A percentile compares a stretch with the other conserved stretches of the same genome.
Conservation (phyloP, 1,140 invertebrate species). For the Subanguina moxae region DNA sequence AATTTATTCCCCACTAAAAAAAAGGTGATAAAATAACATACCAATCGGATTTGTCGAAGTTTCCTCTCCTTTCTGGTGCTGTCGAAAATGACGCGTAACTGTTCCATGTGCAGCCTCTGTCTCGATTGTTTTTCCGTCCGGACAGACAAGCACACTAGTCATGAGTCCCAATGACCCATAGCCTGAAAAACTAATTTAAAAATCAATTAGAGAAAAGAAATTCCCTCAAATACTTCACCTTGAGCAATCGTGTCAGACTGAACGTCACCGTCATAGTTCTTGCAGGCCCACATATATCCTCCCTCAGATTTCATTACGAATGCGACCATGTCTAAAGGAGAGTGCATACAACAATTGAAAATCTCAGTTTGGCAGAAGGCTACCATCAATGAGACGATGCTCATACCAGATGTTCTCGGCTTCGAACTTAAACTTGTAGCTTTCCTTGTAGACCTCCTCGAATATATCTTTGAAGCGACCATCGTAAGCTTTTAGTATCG, state of each 20-base stretch:
- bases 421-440: constrained; percentile 82
- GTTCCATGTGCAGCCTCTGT: constrained; percentile 96
- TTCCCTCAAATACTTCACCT: constrained; percentile 72
- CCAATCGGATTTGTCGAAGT: constrained; percentile 63
- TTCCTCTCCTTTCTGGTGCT: constrained; percentile 71
- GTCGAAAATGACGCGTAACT: constrained; percentile 86
- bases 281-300: constrained; percentile 98
- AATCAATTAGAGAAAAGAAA: no score
- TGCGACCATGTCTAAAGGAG: constrained; percentile 82
- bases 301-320: constrained; percentile 95
- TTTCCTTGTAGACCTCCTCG: no score
- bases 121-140: constrained; percentile 93
- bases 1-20: no score
- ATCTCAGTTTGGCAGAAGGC: no score
- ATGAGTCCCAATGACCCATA: constrained; percentile 83
- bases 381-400: no score
- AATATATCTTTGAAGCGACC: no score
- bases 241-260: constrained; percentile 66
- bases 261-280: no score
- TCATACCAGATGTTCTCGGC: no score
- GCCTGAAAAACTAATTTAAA: constrained; percentile 53
- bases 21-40: no score
- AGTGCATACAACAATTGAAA: not conserved
- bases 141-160: constrained; percentile 88
- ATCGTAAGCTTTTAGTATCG: no score